Conservation (phyloP, 2,113 vertebrate genomes). For the Pterocles gutturalis region DNA sequence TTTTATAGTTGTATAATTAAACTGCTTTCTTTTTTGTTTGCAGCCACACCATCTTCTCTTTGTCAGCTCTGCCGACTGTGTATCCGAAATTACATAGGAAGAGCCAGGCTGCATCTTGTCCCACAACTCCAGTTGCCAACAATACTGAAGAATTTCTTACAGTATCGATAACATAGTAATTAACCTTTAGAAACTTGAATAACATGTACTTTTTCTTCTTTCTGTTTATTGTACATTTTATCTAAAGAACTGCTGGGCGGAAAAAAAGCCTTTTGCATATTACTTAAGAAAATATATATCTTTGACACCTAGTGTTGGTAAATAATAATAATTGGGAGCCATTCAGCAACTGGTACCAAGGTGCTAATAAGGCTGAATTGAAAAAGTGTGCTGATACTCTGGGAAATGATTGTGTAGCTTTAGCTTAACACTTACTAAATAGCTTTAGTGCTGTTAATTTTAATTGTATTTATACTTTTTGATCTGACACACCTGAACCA, state of each 20-base stretch:
- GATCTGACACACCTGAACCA: background rate
- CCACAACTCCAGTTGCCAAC: conserved; percentile 89
- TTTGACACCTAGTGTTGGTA: background rate
- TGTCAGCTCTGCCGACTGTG: conserved; percentile 89
- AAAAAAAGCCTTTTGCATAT: conserved; percentile 27
- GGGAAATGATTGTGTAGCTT: background rate
- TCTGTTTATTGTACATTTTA: conserved; percentile 1
- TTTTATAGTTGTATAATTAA: background rate
- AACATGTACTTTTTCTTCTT: background rate
- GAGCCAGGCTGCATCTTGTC: conserved; percentile 86
- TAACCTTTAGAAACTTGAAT: background rate
- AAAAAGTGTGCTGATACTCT: background rate
- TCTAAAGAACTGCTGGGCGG: conserved; percentile 39
- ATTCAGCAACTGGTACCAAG: conserved; percentile 45
- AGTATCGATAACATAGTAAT: conserved; percentile 83
- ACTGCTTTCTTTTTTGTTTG: background rate
- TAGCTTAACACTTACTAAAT: conserved; percentile 12
- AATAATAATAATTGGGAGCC: background rate
- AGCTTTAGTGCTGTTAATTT: conserved; percentile 31
- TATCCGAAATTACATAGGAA: conserved; percentile 87
- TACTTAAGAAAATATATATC: background rate
- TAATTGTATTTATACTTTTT: conserved; percentile 16
- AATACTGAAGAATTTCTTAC: conserved; percentile 87
- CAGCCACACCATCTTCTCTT: conserved; percentile 89
- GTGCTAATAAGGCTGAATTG: conserved; percentile 22